A percentile compares a stretch with the other conserved stretches of the same genome.
phyloP scores from a whole-genome alignment of 2,888 invertebrate species.

The Agapetus fuscipes region DNA sequence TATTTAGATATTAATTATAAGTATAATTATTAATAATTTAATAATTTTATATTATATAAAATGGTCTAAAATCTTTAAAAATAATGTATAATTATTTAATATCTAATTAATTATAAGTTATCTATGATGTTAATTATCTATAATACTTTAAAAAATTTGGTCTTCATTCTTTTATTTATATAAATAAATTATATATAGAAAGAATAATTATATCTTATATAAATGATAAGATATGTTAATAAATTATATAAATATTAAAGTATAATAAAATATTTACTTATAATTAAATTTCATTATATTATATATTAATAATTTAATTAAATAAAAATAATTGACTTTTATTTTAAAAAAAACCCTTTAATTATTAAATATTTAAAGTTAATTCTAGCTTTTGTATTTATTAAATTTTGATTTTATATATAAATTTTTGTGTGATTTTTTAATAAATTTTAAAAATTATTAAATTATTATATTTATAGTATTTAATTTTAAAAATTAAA shows the following conservation, averaged over 20 bases:
- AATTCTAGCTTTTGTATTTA: conserved; percentile 33
- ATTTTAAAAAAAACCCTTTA: conserved; percentile 12
- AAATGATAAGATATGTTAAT: conserved; percentile 15
- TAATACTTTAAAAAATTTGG: not conserved
- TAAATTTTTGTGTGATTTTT: conserved; percentile 38
- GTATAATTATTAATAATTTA: conserved; percentile 20
- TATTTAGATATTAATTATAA: conserved; percentile 22
- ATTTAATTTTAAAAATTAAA: conserved; percentile 49
- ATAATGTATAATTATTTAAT: conserved; percentile 18
- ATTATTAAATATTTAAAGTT: conserved; percentile 7
- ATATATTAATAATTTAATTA: conserved; percentile 8
- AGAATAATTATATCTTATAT: conserved; percentile 25
- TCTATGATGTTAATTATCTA: not conserved
- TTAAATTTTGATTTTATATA: conserved; percentile 47
- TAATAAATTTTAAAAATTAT: conserved; percentile 35
- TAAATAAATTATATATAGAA: not conserved
- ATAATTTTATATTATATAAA: conserved; percentile 4
- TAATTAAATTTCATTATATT: conserved; percentile 14
- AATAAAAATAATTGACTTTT: conserved; percentile 6
- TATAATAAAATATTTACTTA: conserved; percentile 18
- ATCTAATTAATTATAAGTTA: conserved; percentile 17
- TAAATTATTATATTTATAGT: conserved; percentile 30
- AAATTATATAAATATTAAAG: conserved; percentile 17
- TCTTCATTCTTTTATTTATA: not conserved
- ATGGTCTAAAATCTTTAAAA: not conserved